phyloP scores from a whole-genome alignment of 2,797 vertebrate genomes.

The Hoplostethus mediterraneus region DNA sequence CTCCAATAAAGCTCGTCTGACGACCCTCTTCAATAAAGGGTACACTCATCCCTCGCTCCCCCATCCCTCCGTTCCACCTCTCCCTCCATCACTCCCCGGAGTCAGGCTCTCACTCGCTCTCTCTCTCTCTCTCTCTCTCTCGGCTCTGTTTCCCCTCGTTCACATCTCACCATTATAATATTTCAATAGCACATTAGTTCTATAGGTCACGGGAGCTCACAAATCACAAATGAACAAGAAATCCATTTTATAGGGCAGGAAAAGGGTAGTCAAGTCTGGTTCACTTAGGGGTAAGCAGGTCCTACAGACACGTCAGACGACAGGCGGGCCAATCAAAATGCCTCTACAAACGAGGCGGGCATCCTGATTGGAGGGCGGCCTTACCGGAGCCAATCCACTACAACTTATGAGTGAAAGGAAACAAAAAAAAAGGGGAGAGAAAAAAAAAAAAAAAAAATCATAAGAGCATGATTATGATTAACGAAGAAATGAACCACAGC shows the following conservation, averaged over 20 bases:
- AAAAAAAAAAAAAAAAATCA: slow-evolving; percentile 33
- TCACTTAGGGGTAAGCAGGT: slow-evolving; percentile 48
- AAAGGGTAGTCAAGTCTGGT: slow-evolving; percentile 35
- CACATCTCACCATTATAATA: slow-evolving; percentile 63
- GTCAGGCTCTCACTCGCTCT: slow-evolving; percentile 32
- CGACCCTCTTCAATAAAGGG: slow-evolving; percentile 82
- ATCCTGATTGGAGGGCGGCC: slow-evolving; percentile 70
- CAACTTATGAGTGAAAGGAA: slow-evolving; percentile 75
- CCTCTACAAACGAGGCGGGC: slow-evolving; percentile 27
- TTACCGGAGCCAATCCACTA: slow-evolving; percentile 81
- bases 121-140: slow-evolving; percentile 19
- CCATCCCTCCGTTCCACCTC: slow-evolving; percentile 65
- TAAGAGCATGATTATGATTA: slow-evolving; percentile 64
- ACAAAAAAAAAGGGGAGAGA: slow-evolving; percentile 37
- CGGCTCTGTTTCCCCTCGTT: slow-evolving; percentile 53
- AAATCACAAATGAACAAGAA: slow-evolving; percentile 63
- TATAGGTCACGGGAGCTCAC: slow-evolving; percentile 61
- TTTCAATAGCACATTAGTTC: slow-evolving; percentile 66
- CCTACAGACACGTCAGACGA: slow-evolving; percentile 50
- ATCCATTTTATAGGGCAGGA: slow-evolving; percentile 47
- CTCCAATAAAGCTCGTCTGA: slow-evolving; percentile 82
- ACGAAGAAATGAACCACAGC: slow-evolving; percentile 61
- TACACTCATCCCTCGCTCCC: slow-evolving; percentile 69
- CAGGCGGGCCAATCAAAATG: slow-evolving; percentile 75
- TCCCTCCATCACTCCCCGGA: slow-evolving; percentile 63